These are phyloP conservation scores for Vanacampus margaritifer DNA, from an alignment of 2,113 vertebrate species.

Conservation along the genomic window DNA sequence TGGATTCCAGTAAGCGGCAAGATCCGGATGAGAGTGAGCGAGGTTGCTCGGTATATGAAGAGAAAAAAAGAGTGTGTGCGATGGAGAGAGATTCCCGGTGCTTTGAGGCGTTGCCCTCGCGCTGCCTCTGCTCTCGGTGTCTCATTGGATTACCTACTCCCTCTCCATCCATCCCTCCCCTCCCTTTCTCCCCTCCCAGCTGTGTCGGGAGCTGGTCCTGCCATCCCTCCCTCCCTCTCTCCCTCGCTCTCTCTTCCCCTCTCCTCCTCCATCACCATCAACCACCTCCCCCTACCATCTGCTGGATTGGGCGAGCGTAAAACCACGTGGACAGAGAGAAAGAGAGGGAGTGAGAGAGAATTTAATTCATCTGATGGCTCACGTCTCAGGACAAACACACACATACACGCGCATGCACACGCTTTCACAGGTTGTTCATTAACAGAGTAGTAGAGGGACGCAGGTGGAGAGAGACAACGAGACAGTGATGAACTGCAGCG, in stretches of 20 bases:
- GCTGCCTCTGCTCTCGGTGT: slow-evolving; percentile 62
- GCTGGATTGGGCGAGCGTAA: slow-evolving; percentile 60
- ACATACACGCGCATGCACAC: slow-evolving; percentile 9
- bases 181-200: slow-evolving; percentile 63
- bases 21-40: slow-evolving; percentile 41
- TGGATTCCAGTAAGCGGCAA: slow-evolving; percentile 13
- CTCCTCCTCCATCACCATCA: slow-evolving; percentile 3
- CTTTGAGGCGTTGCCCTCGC: slow-evolving; percentile 69
- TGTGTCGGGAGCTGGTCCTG: slow-evolving; percentile 63
- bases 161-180: slow-evolving; percentile 19
- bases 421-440: slow-evolving; percentile 23
- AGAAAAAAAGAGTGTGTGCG: slow-evolving; percentile 27
- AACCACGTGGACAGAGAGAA: slow-evolving; percentile 15
- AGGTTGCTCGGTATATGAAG: slow-evolving; percentile 41
- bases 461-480: slow-evolving; percentile 18
- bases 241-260: neutral
- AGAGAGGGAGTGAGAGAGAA: slow-evolving; percentile 46
- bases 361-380: slow-evolving; percentile 70
- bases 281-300: slow-evolving; percentile 1
- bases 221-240: slow-evolving; percentile 37
- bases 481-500: slow-evolving; percentile 1
- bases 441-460: slow-evolving; percentile 14
- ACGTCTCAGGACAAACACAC: slow-evolving; percentile 29
- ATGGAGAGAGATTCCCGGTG: slow-evolving; percentile 57
- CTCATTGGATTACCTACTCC: slow-evolving; percentile 71